phyloP scores from a whole-genome alignment of 2,888 invertebrate species.

The Sesia apiformis region DNA sequence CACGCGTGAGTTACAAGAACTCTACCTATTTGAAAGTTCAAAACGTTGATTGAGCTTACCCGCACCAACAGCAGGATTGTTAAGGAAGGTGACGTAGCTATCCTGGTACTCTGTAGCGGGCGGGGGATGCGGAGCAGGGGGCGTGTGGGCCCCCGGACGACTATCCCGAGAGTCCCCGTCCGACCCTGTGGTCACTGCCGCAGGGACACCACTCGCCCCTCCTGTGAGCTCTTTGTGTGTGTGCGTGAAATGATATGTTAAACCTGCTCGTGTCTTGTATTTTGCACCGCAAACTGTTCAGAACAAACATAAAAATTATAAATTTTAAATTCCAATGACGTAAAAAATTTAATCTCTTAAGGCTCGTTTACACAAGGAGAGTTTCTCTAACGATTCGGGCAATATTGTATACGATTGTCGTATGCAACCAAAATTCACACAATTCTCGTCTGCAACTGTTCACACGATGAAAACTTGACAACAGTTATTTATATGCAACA shows the following conservation, averaged over 20 bases:
- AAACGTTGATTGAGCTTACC: slow-evolving; percentile 11
- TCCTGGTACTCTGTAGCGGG: slow-evolving; percentile 76
- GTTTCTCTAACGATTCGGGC: too few relatives aligned
- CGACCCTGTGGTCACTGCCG: slow-evolving; percentile 29
- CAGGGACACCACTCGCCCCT: slow-evolving; percentile 24
- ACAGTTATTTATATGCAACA: too few relatives aligned
- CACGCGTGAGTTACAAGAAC: not conserved
- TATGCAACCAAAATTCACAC: too few relatives aligned
- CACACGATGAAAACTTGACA: too few relatives aligned
- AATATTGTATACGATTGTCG: too few relatives aligned
- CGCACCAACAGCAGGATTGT: slow-evolving; percentile 69
- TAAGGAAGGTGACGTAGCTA: slow-evolving; percentile 80
- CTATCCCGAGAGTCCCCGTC: slow-evolving; percentile 52
- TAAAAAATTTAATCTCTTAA: too few relatives aligned
- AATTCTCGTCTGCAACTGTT: too few relatives aligned
- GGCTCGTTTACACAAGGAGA: too few relatives aligned
- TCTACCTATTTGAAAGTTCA: too few relatives aligned
- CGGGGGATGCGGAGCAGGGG: slow-evolving; percentile 23
- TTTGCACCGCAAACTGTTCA: slow-evolving; percentile 92
- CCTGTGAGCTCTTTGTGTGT: slow-evolving; percentile 81
- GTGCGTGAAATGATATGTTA: slow-evolving; percentile 96
- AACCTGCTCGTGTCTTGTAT: slow-evolving; percentile 96
- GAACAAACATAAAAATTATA: not conserved
- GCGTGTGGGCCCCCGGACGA: slow-evolving; percentile 23
- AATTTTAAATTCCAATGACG: too few relatives aligned